phyloP scores from a whole-genome alignment of 2,797 vertebrate genomes.

The Aphelocoma californica region DNA sequence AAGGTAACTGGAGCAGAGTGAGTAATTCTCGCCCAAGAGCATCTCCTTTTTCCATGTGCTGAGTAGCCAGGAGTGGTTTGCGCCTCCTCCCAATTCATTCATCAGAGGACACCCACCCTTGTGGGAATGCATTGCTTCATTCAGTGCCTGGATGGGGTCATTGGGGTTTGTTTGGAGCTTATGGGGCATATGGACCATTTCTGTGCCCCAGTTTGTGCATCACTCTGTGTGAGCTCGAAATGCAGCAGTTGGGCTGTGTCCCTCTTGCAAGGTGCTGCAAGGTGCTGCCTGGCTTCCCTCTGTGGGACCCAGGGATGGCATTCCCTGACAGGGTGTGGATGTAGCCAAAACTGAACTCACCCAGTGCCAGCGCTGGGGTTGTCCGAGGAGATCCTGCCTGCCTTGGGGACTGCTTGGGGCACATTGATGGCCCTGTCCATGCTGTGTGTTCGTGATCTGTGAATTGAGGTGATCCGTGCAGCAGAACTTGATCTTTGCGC shows the following conservation, averaged over 20 bases:
- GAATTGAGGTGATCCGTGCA: not conserved
- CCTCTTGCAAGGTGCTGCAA: not conserved
- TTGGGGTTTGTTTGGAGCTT: not conserved
- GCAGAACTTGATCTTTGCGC: fast-evolving
- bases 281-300: fast-evolving
- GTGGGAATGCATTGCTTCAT: not conserved
- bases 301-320: fast-evolving
- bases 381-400: fast-evolving
- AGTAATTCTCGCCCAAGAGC: constrained; percentile 25
- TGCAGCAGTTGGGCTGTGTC: fast-evolving
- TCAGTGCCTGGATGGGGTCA: not conserved
- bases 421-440: not conserved
- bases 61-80: constrained; percentile 3
- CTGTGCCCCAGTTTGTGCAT: not conserved
- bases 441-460: fast-evolving
- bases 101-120: not conserved
- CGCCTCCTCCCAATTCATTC: not conserved
- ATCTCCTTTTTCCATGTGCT: not conserved
- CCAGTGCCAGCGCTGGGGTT: fast-evolving
- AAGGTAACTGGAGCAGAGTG: constrained; percentile 58
- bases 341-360: not conserved
- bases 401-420: not conserved
- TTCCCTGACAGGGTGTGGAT: not conserved
- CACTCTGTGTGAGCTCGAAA: fast-evolving
- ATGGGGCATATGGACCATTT: fast-evolving